Base-by-base conservation (phyloP, 1,140 invertebrate genomes). In the Diachasma alloeum region DNA sequence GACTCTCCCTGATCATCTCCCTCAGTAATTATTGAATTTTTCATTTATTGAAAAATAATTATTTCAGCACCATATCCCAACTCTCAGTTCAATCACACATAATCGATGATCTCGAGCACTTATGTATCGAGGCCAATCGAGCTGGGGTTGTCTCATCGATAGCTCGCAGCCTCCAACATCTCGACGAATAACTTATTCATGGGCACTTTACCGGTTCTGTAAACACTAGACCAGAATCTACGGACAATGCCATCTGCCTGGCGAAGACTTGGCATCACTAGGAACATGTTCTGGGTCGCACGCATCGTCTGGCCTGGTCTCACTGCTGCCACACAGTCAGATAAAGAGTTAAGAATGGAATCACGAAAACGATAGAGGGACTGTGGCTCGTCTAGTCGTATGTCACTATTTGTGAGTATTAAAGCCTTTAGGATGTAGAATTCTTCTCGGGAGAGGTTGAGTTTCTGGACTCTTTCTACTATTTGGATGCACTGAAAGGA, bases 111-210 rank as follows among this genome's bases (percentile, higher is more conserved):
- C 15, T 42, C 13, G 39, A 53, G 15, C 6, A 53, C 17, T 79
- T 36, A 42, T 39, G 17, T 75, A 74, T 74, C 67, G 59, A 72
- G 26, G 68, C 70, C 37, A 56, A 72, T 72, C 22, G 59, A 72
- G 24, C 72, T 22, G 5, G 48, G 36, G 39, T 66, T 67, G 42
- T 75, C 77, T 88, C 86, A 88, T 88, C 87, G 87, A 76, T 86
- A 84, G 72, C 83, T 84, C 63, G 86, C 85, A 17, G 95, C 93
- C 87, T 98, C 97, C 70, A 99, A 91, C 97, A 99, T 99, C 91
- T 99, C 97, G 31, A 98, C 92, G 88, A 99, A 98, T 9, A 99
- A 92, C 90, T 99, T 99, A 90, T 99, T 98, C 96, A 99, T 97
- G 68, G 94, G 93, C 69, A 97, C 95, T 83, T 95, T 94, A 17